Conservation (phyloP, 2,113 vertebrate genomes). For the Carettochelys insculpta region DNA sequence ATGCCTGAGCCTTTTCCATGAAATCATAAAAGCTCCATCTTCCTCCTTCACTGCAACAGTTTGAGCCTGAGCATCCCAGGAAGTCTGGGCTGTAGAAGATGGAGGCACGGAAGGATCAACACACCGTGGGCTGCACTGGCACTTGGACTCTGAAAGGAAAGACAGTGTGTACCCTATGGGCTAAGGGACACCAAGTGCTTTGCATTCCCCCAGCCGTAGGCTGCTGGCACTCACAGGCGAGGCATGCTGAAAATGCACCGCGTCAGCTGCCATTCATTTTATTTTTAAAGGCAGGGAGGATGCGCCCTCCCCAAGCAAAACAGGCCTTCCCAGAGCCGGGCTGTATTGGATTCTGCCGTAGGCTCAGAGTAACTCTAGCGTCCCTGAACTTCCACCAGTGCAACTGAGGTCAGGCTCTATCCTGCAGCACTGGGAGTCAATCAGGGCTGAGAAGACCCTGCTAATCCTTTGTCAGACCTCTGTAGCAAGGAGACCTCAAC, state of each 20-base stretch:
- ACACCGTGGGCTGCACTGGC: background rate
- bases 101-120: background rate
- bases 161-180: rapidly evolving
- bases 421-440: background rate
- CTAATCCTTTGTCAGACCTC: background rate
- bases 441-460: background rate
- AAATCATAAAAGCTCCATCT: background rate
- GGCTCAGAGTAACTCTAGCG: too few species aligned
- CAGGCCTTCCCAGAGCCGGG: rapidly evolving
- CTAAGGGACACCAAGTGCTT: background rate
- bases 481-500: background rate
- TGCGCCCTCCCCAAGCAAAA: background rate
- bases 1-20: background rate
- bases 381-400: background rate
- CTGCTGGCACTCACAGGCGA: background rate
- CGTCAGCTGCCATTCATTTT: background rate
- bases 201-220: background rate
- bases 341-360: rapidly evolving
- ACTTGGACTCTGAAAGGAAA: background rate
- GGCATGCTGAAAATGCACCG: background rate
- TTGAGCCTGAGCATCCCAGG: background rate
- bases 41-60: background rate
- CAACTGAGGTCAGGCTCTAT: background rate
- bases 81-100: background rate
- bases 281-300: background rate